Conservation (phyloP, 2,113 vertebrate genomes). For the Eupsittula cactorum region DNA sequence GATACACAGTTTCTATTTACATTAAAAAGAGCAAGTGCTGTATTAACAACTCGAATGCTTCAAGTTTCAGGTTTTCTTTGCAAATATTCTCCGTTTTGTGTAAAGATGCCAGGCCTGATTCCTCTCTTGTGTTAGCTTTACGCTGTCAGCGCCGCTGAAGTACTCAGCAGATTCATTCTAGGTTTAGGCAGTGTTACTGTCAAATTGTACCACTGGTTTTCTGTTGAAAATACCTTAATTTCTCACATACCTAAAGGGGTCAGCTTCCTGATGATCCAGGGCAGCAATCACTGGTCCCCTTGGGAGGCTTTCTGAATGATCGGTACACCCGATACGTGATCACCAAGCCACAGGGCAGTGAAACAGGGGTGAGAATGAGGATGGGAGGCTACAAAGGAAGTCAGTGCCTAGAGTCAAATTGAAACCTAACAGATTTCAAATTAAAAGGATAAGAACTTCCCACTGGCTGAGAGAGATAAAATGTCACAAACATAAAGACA, state of each 20-base stretch:
- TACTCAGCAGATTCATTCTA: neutral
- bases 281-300: neutral
- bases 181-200: neutral
- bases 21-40: neutral
- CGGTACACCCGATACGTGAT: neutral
- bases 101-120: neutral
- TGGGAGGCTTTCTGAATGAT: neutral
- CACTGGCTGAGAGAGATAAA: slow-evolving; percentile 70
- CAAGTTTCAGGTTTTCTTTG: neutral
- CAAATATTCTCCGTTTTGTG: neutral
- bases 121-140: neutral
- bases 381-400: neutral
- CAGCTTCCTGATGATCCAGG: neutral
- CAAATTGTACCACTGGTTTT: neutral
- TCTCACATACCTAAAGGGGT: neutral
- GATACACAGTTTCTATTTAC: neutral
- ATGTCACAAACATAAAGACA: slow-evolving; percentile 79
- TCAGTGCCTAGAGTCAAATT: slow-evolving; percentile 39
- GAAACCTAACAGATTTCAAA: slow-evolving; percentile 62
- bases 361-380: neutral
- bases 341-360: neutral
- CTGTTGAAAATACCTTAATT: neutral
- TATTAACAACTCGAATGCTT: neutral
- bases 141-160: neutral
- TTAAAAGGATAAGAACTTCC: slow-evolving; percentile 68